These are phyloP conservation scores for Oscheius sp. DNA, from an alignment of 1,140 invertebrate genomes.

Conservation along the genomic window DNA sequence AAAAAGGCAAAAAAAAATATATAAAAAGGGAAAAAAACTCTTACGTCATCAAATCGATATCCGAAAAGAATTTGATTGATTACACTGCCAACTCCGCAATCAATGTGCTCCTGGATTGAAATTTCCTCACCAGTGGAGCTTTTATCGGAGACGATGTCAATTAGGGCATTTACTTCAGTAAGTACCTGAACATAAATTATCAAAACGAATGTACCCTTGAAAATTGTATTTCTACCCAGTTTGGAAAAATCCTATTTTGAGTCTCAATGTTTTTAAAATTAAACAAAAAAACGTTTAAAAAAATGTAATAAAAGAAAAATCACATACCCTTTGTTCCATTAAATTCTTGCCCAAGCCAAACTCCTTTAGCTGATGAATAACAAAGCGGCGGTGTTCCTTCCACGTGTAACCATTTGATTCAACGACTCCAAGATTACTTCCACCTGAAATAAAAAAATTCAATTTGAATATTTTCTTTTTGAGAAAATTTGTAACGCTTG, in stretches of 20 bases:
- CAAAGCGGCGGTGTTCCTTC: slow-evolving; percentile 83
- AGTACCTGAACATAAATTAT: too few relatives aligned
- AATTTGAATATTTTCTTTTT: neutral
- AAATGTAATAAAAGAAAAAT: too few relatives aligned
- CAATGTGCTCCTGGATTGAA: neutral
- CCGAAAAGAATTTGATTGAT: slow-evolving; percentile 38
- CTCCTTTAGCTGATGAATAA: slow-evolving; percentile 78
- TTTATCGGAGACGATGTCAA: slow-evolving; percentile 21
- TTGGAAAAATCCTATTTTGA: slow-evolving; percentile 3
- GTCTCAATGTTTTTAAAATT: too few relatives aligned
- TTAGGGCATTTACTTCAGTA: slow-evolving; percentile 27
- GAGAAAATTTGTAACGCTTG: too few relatives aligned
- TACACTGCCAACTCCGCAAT: slow-evolving; percentile 26
- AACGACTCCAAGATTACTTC: slow-evolving; percentile 75
- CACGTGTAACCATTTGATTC: slow-evolving; percentile 83
- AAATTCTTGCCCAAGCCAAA: slow-evolving; percentile 71
- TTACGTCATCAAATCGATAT: slow-evolving; percentile 28
- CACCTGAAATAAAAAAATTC: slow-evolving; percentile 10
- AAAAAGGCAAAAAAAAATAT: neutral
- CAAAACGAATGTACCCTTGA: too few relatives aligned
- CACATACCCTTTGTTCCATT: slow-evolving; percentile 39
- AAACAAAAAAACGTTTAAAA: too few relatives aligned
- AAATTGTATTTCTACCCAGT: neutral
- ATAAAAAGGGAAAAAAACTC: too few relatives aligned
- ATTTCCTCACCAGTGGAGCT: slow-evolving; percentile 4